Percentiles rank a stretch among this genome's conserved stretches.
phyloP scores from a whole-genome alignment of 64 coral and sea anemone species.

The Porites australiensis region DNA sequence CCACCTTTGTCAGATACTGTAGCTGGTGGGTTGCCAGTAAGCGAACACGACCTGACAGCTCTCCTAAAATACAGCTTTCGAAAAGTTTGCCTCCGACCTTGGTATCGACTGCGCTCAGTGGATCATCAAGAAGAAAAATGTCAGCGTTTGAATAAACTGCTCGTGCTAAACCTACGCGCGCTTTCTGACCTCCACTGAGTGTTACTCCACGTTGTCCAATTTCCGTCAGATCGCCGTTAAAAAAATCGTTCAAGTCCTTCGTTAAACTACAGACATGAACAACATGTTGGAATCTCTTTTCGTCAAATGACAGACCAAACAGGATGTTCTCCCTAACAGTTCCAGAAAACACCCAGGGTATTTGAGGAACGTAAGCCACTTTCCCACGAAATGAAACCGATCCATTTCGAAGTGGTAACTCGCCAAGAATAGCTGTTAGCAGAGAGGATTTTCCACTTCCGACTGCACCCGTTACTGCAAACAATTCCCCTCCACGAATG shows the following conservation, averaged over 20 bases:
- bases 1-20: slow-evolving; percentile 13
- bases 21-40: neutral
- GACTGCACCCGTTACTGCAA: slow-evolving; percentile 56
- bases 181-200: slow-evolving; percentile 78
- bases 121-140: slow-evolving; percentile 77
- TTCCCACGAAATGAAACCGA: slow-evolving; percentile 1
- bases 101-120: slow-evolving; percentile 67
- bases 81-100: slow-evolving; percentile 67
- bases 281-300: slow-evolving; percentile 37
- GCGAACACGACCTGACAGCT: slow-evolving; percentile 4
- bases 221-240: slow-evolving; percentile 63
- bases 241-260: slow-evolving; percentile 48
- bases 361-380: slow-evolving; percentile 74
- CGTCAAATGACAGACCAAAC: slow-evolving; percentile 73
- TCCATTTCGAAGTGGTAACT: slow-evolving; percentile 57
- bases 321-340: slow-evolving; percentile 85
- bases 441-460: slow-evolving; percentile 87
- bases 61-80: neutral
- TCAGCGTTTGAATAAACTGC: slow-evolving; percentile 74
- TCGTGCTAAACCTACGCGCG: slow-evolving; percentile 73
- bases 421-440: slow-evolving; percentile 66
- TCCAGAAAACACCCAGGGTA: slow-evolving; percentile 84
- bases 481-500: slow-evolving; percentile 42
- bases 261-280: slow-evolving; percentile 55
- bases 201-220: slow-evolving; percentile 63